Base-by-base conservation (phyloP, 2,888 invertebrate genomes). In the Drosophila mimica region DNA sequence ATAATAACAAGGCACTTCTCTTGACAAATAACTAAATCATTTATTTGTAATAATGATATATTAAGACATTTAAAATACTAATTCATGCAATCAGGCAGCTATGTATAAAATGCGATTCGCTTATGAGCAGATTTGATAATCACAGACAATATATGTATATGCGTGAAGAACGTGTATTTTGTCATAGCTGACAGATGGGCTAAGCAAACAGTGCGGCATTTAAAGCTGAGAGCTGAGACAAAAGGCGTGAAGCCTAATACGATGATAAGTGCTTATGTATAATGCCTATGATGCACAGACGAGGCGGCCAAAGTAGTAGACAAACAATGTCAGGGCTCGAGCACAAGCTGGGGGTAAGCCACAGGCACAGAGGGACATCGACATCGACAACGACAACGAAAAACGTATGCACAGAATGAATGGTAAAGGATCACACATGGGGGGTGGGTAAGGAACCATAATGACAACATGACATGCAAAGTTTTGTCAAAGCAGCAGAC, bases 391-490 rank as follows among this genome's bases (percentile, higher is more conserved):
- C 38, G 38, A n/a, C 46, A 25, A 15, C 46, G 46, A 46, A 46
- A 46, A 46, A 25, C 15, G 7, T 25, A 15, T 46, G 59, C 48
- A 31, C 36, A 31, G 60, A 59, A 30, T 66, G 49, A 15, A 46
- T 48, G 52, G 52, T 34, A 34, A 48, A 34, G 54, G 43, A 20
- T 31, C 20, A 30, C 30, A 46, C 13, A n/a, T 4, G n/a, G 40
- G 34, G 33, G 40, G 48, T 46, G 65, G 62, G 59, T 59, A 71
- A 62, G 68, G 66, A 71, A 59, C 69, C 80, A 74, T 83, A 78
- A 88, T 89, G 87, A 86, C 89, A 89, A 84, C 83, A 88, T 84
- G 88, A 84, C 89, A 84, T 80, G 89, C 86, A 88, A 84, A 79
- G 61, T 79, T 73, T 84, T 89, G 86, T 86, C 85, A 86, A 86